Evolutionary conservation across 2,888 invertebrate genomes (phyloP).

Genomic region (Macrophya annulata): DNA sequence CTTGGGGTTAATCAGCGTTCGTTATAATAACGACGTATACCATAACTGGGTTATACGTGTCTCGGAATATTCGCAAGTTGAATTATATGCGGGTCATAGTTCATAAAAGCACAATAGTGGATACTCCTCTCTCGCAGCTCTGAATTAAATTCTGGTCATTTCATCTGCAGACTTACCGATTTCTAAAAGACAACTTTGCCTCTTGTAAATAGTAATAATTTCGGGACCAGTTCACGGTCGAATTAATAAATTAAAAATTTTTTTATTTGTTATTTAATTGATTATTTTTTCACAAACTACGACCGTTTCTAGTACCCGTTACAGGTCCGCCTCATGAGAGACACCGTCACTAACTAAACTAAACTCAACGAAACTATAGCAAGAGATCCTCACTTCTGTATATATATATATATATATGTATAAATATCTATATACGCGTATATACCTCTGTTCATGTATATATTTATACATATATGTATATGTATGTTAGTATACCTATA

Average conservation of each 20-base stretch:
- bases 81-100: not conserved
- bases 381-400: constrained; percentile 60
- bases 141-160: not conserved
- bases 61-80: not conserved
- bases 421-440: not conserved
- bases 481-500: constrained; percentile 6
- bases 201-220: not conserved
- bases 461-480: not conserved
- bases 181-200: constrained; percentile 63
- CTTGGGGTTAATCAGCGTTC: constrained; percentile 38
- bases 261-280: not conserved
- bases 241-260: not conserved
- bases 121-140: not conserved
- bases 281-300: constrained; percentile 17
- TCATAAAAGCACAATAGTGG: not conserved
- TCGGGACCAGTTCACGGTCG: constrained; percentile 11
- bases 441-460: not conserved
- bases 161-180: constrained; percentile 61
- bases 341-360: constrained; percentile 72
- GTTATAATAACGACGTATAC: not conserved
- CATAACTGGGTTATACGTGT: not conserved
- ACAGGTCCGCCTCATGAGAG: constrained; percentile 70
- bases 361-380: constrained; percentile 62
- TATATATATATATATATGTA: not conserved
- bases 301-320: constrained; percentile 31